Evolutionary conservation across 2,888 invertebrate genomes (phyloP), one percentile per base, ranked within the genome.

Genomic region (Euzophera pinguis): DNA sequence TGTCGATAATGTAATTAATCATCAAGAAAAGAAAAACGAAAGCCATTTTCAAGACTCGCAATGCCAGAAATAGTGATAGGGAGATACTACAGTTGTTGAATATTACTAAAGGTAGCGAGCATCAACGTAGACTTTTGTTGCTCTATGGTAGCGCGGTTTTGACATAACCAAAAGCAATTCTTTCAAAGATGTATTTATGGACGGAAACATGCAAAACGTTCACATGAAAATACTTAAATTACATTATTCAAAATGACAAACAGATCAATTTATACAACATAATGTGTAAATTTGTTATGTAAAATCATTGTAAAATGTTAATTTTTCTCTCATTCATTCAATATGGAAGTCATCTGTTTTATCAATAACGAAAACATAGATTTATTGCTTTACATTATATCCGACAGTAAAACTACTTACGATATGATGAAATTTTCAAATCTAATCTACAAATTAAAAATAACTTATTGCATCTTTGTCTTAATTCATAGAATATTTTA

Each of bases 381-480:
- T 39, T 53, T 52, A 55, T 55, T 54, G 56, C 53, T 51, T 52
- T 53, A n/a, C 27, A 50, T 57, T 57, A 63, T 55, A 61, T 53
- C 58, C 54, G 47, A 54, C 54, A 52, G 61, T 50, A 35, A 16
- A 22, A 22, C 22, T 22, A 45, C 45, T 10, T 41, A 42, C n/a
- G 35, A 53, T 53, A 59, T 55, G 53, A 52, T 14, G 48, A 52
- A 50, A 51, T 54, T 48, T 43, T 54, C 42, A 52, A 47, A 39
- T 54, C 55, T 55, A 53, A 55, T 53, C 53, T 58, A 60, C 39
- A 59, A 59, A 54, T 50, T 59, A 67, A 67, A 22, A 64, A 63
- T 62, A 61, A 56, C 57, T 62, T 69, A 75, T 73, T 63, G 65
- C 67, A 47, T 47, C 34, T 17, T 37, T 39, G 38, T 29, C 42